Conservation (phyloP, 1,140 invertebrate genomes). For the Achatina immaculata region DNA sequence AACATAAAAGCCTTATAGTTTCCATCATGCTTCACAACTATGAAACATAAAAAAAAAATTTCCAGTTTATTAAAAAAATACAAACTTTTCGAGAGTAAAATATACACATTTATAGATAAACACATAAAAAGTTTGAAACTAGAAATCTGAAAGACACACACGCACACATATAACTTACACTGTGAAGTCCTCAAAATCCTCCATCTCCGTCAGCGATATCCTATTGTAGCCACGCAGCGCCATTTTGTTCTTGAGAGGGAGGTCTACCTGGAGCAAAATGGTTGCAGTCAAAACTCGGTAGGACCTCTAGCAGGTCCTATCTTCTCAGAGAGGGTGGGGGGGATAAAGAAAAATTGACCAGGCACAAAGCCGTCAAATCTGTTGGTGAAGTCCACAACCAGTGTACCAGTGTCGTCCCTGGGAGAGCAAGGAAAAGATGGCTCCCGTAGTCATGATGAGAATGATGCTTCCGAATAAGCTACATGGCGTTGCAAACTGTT, state of each 20-base stretch:
- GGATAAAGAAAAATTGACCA: not conserved
- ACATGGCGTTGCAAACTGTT: too few relatives aligned
- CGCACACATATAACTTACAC: constrained; percentile 47
- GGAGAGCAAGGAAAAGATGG: too few relatives aligned
- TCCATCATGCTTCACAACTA: too few relatives aligned
- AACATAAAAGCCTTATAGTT: too few relatives aligned
- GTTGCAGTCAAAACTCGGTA: not conserved
- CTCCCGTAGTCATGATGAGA: too few relatives aligned
- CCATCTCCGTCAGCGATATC: constrained; percentile 50
- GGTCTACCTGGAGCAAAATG: constrained; percentile 21
- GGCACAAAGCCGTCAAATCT: not conserved
- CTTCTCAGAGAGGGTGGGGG: not conserved
- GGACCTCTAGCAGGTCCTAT: not conserved
- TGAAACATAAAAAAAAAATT: too few relatives aligned
- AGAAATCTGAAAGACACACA: too few relatives aligned
- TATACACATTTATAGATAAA: too few relatives aligned
- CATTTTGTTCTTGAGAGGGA: constrained; percentile 34
- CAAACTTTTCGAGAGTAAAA: too few relatives aligned
- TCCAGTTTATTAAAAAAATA: too few relatives aligned
- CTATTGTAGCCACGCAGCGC: constrained; percentile 46
- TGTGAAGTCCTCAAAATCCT: constrained; percentile 47
- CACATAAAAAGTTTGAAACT: too few relatives aligned
- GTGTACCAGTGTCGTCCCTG: not conserved
- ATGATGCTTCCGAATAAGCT: too few relatives aligned
- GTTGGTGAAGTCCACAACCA: not conserved